Percentiles rank a stretch among this genome's conserved stretches.
phyloP scores from a whole-genome alignment of 2,797 vertebrate species.

The Hemibagrus guttatus region DNA sequence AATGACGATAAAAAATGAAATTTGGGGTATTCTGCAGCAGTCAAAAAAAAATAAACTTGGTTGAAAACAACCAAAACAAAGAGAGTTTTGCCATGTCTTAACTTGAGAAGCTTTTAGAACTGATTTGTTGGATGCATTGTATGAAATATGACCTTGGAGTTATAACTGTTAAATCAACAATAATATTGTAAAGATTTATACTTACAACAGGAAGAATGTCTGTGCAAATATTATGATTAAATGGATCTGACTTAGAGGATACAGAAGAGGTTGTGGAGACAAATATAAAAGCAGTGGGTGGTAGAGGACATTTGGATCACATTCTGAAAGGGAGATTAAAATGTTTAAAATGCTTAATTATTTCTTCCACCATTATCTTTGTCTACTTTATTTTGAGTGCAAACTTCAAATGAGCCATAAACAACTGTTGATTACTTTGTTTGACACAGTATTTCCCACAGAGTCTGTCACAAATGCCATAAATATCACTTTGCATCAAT shows the following conservation, averaged over 20 bases:
- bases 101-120: not conserved
- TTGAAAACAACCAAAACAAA: not conserved
- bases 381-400: not conserved
- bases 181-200: not conserved
- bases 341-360: not conserved
- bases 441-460: not conserved
- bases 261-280: not conserved
- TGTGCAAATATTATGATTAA: not conserved
- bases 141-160: not conserved
- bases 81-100: not conserved
- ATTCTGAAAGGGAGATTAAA: not conserved
- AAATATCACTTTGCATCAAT: not conserved
- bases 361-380: not conserved
- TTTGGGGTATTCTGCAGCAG: not conserved
- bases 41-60: not conserved
- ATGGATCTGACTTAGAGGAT: not conserved
- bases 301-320: not conserved
- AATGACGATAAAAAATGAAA: not conserved
- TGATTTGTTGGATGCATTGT: too few relatives aligned
- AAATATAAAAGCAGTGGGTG: not conserved
- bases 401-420: not conserved
- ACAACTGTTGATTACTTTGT: constrained; percentile 1
- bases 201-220: not conserved
- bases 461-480: not conserved
- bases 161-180: not conserved